Percentiles rank a stretch among this genome's conserved stretches.
These are phyloP conservation scores for Pammene aurita DNA, from an alignment of 2,888 invertebrate genomes.

Conservation along the genomic window DNA sequence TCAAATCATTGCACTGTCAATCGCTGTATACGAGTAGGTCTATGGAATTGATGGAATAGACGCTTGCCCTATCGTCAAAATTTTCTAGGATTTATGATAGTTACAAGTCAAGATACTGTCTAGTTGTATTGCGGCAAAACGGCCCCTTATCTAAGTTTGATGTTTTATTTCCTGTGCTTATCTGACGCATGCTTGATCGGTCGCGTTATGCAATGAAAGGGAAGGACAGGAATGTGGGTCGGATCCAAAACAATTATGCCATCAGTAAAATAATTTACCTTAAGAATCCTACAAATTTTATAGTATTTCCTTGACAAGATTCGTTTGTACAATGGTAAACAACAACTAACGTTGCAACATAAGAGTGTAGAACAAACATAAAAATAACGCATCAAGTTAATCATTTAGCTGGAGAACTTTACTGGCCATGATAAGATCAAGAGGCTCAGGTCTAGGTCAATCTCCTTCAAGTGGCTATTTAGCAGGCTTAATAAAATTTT, in stretches of 20 bases:
- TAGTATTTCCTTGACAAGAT: too few species aligned
- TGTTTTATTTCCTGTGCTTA: slow-evolving; percentile 77
- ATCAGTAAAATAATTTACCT: too few species aligned
- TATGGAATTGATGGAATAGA: too few species aligned
- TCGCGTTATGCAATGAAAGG: slow-evolving; percentile 30
- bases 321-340: too few species aligned
- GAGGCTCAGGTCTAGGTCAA: slow-evolving; percentile 16
- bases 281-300: too few species aligned
- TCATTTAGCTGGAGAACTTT: slow-evolving; percentile 20
- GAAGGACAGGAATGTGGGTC: slow-evolving; percentile 2
- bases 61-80: too few species aligned
- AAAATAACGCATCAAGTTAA: neutral
- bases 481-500: slow-evolving; percentile 34
- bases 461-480: slow-evolving; percentile 23
- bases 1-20: too few species aligned
- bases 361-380: too few species aligned
- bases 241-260: neutral
- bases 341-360: too few species aligned
- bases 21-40: too few species aligned
- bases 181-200: slow-evolving; percentile 48
- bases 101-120: neutral
- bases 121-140: slow-evolving; percentile 8
- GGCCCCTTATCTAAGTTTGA: slow-evolving; percentile 58
- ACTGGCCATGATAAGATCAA: slow-evolving; percentile 17
- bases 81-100: too few species aligned